Evolutionary conservation across 1,140 invertebrate genomes (phyloP).

Genomic region (Calliphora vicina): DNA sequence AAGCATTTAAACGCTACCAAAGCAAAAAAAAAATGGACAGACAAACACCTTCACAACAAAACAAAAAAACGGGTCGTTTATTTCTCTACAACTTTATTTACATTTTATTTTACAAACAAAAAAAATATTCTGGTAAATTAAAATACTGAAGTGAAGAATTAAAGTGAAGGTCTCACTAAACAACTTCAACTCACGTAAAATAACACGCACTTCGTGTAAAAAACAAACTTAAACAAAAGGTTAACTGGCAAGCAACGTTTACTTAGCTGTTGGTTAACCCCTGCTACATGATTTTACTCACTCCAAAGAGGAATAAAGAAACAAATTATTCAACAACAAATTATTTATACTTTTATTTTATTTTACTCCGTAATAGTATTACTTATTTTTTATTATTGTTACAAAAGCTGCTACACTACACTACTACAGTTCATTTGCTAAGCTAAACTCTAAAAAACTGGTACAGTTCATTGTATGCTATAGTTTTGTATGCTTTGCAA

Average conservation of each 20-base stretch:
- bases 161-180: constrained; percentile 7
- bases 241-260: neutral
- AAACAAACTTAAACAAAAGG: neutral
- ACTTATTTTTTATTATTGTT: too few species aligned
- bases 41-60: neutral
- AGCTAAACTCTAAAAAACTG: too few species aligned
- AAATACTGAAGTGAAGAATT: constrained; percentile 23
- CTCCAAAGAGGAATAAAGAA: neutral
- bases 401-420: too few species aligned
- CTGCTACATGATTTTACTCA: neutral
- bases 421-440: too few species aligned
- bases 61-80: neutral
- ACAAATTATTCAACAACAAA: neutral
- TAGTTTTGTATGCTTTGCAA: too few species aligned
- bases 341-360: neutral
- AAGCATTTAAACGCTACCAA: neutral
- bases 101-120: too few species aligned
- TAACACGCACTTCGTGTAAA: neutral
- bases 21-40: neutral
- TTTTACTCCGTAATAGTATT: too few species aligned
- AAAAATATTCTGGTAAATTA: neutral
- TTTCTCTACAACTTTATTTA: neutral
- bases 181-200: neutral
- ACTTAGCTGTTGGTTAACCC: neutral
- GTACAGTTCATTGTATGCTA: too few species aligned